phyloP scores from a whole-genome alignment of 1,140 invertebrate genomes.

The Mylabris phalerata region DNA sequence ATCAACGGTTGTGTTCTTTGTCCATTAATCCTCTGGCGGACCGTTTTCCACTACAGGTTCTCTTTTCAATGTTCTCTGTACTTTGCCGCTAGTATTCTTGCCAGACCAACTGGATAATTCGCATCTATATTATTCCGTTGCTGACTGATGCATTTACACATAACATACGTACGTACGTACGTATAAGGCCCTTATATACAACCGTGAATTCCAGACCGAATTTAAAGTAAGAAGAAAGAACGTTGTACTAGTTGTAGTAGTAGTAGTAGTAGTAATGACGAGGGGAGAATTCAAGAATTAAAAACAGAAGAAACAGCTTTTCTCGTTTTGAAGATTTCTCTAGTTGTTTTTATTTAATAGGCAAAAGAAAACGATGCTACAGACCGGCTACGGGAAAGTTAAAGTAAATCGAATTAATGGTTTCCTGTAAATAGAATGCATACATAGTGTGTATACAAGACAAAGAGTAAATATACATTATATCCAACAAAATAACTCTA shows the following conservation, averaged over 20 bases:
- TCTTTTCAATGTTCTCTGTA: conserved; percentile 4
- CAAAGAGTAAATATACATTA: conserved; percentile 16
- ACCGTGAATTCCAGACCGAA: no score
- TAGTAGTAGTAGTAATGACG: no score
- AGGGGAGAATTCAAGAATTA: no score
- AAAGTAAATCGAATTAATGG: conserved; percentile 21
- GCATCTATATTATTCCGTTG: conserved; percentile 9
- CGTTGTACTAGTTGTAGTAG: no score
- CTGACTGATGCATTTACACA: conserved; percentile 15
- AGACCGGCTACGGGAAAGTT: conserved; percentile 13
- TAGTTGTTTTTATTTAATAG: background rate
- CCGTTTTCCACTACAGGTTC: background rate
- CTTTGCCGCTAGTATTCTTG: conserved; percentile 12
- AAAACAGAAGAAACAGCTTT: no score
- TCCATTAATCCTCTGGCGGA: conserved; percentile 11
- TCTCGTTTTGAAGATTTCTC: no score
- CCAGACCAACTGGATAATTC: conserved; percentile 12
- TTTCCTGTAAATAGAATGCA: conserved; percentile 20
- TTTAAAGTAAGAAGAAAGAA: no score
- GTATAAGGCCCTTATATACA: no score
- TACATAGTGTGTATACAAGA: conserved; percentile 15
- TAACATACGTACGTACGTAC: background rate
- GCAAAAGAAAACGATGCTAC: conserved; percentile 2
- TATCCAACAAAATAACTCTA: conserved; percentile 6
- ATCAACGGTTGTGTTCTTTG: conserved; percentile 1